Evolutionary conservation across 2,888 invertebrate species (phyloP), one percentile per base, ranked within the genome.

Genomic region (Patella pellucida): DNA sequence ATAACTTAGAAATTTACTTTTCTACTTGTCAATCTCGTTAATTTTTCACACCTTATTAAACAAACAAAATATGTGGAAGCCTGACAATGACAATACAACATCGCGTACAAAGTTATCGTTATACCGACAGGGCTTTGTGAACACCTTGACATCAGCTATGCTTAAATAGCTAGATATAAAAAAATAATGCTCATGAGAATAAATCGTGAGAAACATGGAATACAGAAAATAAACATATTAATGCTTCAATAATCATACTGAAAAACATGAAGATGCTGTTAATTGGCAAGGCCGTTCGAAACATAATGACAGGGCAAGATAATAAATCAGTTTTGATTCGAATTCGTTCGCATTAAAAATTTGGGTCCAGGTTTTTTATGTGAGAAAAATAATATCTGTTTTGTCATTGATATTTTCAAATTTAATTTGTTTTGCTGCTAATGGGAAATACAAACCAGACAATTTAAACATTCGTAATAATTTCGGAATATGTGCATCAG

Each of bases 11-110:
- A 56, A 67, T 56, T 71, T 70, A 62, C 69, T 71, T 62, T 62
- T 70, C 70, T 70, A 70, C 74, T 71, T 52, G 69, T 56, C 73
- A 73, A 74, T 74, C 74, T 74, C 74, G 74, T 74, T 74, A 74
- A 74, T 74, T 74, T 68, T 74, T 74, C 74, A 74, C 62, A 70
- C 74, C 67, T 74, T 71, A 69, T 74, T 74, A 70, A 70, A 69
- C 56, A 69, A 31, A 23, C 52, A 74, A 67, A 74, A 74, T 71
- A 74, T 62, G 19, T 50, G 27, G 69, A 73, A 50, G 54, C 41
- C 52, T 73, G 52, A 31, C 41, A 41, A 41, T 41, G 9, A 41
- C 41, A 41, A 41, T 41, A 41, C 41, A 41, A 41, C 41, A 41
- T 7, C 41, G 7, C 41, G 41, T 41, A 41, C 41, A 41, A 41